Evolutionary conservation across 2,797 vertebrate species (phyloP).

Genomic region (Centroberyx gerrardi): DNA sequence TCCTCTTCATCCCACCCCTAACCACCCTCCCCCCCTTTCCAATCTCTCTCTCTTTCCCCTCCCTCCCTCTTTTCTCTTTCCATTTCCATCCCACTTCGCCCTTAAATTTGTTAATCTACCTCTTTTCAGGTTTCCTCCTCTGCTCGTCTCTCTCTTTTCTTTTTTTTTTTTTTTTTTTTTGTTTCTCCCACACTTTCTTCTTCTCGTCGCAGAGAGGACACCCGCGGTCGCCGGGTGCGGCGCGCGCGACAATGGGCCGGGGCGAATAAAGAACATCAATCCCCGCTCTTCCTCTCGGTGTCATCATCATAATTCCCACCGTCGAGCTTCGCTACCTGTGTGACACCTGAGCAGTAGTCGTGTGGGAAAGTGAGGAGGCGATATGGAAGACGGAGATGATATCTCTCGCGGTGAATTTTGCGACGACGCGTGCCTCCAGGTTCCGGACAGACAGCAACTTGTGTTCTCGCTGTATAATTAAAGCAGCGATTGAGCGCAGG

Average conservation of each 20-base stretch:
- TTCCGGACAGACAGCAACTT: conserved; percentile 75
- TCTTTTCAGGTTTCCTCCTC: conserved; percentile 43
- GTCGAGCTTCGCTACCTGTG: conserved; percentile 54
- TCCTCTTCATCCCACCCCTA: conserved; percentile 9
- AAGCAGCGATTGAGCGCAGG: conserved; percentile 77
- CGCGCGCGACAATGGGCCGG: background rate
- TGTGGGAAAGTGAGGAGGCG: conserved; percentile 49
- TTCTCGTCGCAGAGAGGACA: background rate
- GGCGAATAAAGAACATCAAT: conserved; percentile 65
- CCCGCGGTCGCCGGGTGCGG: background rate
- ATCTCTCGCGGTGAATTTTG: conserved; percentile 72
- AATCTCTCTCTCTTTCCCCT: conserved; percentile 48
- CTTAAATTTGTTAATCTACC: conserved; percentile 67
- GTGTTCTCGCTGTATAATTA: conserved; percentile 87
- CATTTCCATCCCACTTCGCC: conserved; percentile 62
- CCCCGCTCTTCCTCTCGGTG: conserved; percentile 37
- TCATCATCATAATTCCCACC: conserved; percentile 53
- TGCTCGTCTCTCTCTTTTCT: conserved; percentile 21
- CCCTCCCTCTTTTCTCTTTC: conserved; percentile 23
- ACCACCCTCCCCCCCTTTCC: conserved; percentile 53
- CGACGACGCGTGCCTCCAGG: conserved; percentile 60
- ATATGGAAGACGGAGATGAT: conserved; percentile 42
- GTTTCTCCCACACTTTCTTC: conserved; percentile 19
- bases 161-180: background rate
- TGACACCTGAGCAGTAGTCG: conserved; percentile 66